Evolutionary conservation across 2,888 invertebrate species (phyloP), one percentile per base, ranked within the genome.

Genomic region (Spialia ferax): DNA sequence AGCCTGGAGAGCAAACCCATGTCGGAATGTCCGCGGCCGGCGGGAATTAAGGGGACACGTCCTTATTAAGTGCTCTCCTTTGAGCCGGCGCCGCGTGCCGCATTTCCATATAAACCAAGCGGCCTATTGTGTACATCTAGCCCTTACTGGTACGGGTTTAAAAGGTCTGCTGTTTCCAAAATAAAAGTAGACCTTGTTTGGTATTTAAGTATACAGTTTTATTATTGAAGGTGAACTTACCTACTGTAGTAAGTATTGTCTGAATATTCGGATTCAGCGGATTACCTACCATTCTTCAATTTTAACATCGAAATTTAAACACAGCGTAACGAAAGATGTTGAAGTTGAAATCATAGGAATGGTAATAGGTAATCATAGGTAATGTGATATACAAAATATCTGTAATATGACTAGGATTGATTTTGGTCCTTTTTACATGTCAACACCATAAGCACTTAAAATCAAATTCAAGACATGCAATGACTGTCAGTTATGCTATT

Each of bases 1-100:
- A 42, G 56, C 60, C 67, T 70, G 59, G 79, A 88, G 87, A 89
- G 92, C 88, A 84, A 86, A 87, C 86, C 84, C 86, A 85, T 91
- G 92, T 92, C 79, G 85, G 89, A 87, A 91, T 91, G 88, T 83
- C 77, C 80, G 83, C 80, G 84, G 84, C 82, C 69, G 74, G 64
- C 79, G 79, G 74, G 81, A 83, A 83, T 83, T 80, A 82, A 82
- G 77, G 77, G 81, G 84, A 87, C 90, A 86, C 83, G 85, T 83
- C 85, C 86, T 85, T 86, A 87, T 86, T 89, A 83, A 87, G 85
- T 81, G 83, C 81, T 79, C 78, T 79, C 85, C 85, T 81, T 89
- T 89, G 85, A 82, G 78, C 75, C 70, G 45, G 71, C 75, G 74
- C 84, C 79, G 84, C 81, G 74, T 71, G 2, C 63, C 77, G 74